Percentiles rank a stretch among this genome's conserved stretches.
These are phyloP conservation scores for Apoda limacodes DNA, from an alignment of 2,888 invertebrate species.

Conservation along the genomic window DNA sequence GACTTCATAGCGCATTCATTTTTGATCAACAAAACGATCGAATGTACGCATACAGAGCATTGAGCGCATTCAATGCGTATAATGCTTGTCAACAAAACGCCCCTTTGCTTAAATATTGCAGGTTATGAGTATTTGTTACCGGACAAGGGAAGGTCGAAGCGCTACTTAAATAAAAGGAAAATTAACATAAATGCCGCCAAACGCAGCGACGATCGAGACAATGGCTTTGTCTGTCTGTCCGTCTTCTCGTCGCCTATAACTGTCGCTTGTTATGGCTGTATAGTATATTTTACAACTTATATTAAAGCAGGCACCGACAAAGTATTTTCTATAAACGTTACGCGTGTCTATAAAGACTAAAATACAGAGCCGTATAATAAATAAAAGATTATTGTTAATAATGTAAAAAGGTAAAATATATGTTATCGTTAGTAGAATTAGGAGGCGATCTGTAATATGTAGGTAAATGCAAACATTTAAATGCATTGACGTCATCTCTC, in stretches of 20 bases:
- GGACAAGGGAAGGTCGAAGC: slow-evolving; percentile 41
- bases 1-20: no score
- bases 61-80: no score
- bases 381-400: no score
- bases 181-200: slow-evolving; percentile 63
- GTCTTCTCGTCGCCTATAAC: slow-evolving; percentile 47
- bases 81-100: no score
- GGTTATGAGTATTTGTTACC: slow-evolving; percentile 42
- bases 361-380: no score
- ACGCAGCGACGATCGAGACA: slow-evolving; percentile 47
- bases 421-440: slow-evolving; percentile 3
- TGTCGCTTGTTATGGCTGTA: slow-evolving; percentile 34
- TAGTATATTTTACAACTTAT: slow-evolving; percentile 32
- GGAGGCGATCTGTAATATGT: slow-evolving; percentile 3
- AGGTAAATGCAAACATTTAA: no score
- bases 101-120: slow-evolving; percentile 43
- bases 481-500: no score
- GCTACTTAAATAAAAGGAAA: slow-evolving; percentile 55
- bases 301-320: slow-evolving; percentile 36
- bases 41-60: no score
- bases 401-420: no score
- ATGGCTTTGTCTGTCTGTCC: slow-evolving; percentile 61
- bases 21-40: no score
- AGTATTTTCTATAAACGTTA: no score
- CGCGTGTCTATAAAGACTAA: no score